phyloP scores from a whole-genome alignment of 2,797 vertebrate genomes.

The Poecilia picta region DNA sequence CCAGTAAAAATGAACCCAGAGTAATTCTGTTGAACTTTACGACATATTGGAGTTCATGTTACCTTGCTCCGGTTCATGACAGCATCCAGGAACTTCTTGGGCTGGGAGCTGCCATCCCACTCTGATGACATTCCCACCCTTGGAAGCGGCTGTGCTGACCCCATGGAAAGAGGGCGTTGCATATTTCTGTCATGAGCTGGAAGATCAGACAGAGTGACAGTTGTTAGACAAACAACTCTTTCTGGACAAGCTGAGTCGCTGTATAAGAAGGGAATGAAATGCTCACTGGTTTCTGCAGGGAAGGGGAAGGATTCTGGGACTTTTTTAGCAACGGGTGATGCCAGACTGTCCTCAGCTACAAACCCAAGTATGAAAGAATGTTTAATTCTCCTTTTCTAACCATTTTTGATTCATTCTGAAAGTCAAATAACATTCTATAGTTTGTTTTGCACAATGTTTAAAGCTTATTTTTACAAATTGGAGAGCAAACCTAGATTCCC shows the following conservation, averaged over 20 bases:
- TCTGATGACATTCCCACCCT: constrained; percentile 72
- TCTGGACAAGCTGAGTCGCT: not conserved
- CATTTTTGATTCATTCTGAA: not conserved
- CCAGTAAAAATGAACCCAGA: not conserved
- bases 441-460: not conserved
- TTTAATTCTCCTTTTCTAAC: not conserved
- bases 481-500: not conserved
- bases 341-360: constrained; percentile 42
- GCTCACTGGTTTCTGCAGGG: constrained; percentile 41
- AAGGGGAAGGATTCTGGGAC: constrained; percentile 54
- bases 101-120: constrained; percentile 73
- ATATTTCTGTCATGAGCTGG: constrained; percentile 31
- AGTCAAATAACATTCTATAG: not conserved
- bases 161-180: constrained; percentile 4
- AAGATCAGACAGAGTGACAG: not conserved
- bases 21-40: not conserved
- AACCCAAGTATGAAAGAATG: not conserved
- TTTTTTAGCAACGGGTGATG: constrained; percentile 53
- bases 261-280: not conserved
- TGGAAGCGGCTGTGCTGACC: not conserved
- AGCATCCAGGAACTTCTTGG: constrained; percentile 59
- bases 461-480: not conserved
- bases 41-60: not conserved
- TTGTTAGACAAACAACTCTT: not conserved
- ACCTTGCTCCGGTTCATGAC: constrained; percentile 81